Percentiles rank a stretch among this genome's conserved stretches.
Evolutionary conservation across 2,113 vertebrate genomes (phyloP).

Genomic region (Caranx melampygus): DNA sequence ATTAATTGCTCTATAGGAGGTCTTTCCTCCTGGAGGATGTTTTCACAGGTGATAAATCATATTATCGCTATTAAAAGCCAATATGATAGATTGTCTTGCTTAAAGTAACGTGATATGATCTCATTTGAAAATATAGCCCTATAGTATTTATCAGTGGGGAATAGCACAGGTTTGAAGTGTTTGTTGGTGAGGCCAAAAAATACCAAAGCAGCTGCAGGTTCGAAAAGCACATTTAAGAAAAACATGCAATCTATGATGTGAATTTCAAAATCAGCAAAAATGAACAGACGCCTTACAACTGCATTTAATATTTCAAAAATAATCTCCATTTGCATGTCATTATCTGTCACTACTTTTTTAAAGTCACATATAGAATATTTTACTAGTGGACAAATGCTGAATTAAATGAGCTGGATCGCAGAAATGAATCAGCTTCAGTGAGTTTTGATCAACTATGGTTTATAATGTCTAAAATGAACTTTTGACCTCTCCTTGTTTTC

Average conservation of each 20-base stretch:
- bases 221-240: conserved; percentile 12
- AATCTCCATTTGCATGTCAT: conserved; percentile 38
- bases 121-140: conserved; percentile 70
- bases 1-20: conserved; percentile 82
- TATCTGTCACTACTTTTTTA: not conserved
- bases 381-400: not conserved
- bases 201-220: conserved; percentile 2
- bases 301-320: conserved; percentile 27
- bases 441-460: not conserved
- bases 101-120: conserved; percentile 77
- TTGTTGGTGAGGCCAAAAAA: conserved; percentile 35
- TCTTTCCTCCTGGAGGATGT: conserved; percentile 74
- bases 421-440: not conserved
- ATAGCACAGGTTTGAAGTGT: conserved; percentile 46
- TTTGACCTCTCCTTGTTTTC: not conserved
- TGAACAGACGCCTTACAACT: conserved; percentile 21
- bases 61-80: conserved; percentile 83
- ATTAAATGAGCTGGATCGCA: not conserved
- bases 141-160: conserved; percentile 64
- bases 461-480: not conserved
- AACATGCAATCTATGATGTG: conserved; percentile 9
- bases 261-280: conserved; percentile 33
- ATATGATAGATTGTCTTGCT: conserved; percentile 79
- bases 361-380: not conserved
- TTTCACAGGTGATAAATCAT: conserved; percentile 82